Conservation (phyloP, 2,113 vertebrate species). For the Misgurnus mizolepis region DNA sequence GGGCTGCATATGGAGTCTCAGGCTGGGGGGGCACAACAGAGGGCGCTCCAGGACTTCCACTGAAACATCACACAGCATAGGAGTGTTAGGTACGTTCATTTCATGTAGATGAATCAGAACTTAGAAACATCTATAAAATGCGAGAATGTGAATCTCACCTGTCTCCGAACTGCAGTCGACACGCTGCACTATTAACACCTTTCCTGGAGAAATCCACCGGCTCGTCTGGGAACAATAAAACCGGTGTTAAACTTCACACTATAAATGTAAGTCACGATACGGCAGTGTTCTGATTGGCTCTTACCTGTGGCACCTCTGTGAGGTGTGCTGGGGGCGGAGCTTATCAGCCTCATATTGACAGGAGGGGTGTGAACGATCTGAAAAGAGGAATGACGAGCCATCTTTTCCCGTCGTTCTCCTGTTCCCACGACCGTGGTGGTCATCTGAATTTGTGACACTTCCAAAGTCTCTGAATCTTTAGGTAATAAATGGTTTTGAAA, state of each 20-base stretch:
- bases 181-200: slow-evolving; percentile 67
- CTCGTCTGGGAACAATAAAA: slow-evolving; percentile 54
- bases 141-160: slow-evolving; percentile 70
- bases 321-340: slow-evolving; percentile 84
- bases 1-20: slow-evolving; percentile 68
- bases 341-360: slow-evolving; percentile 71
- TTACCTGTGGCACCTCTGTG: slow-evolving; percentile 71
- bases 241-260: slow-evolving; percentile 15
- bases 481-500: neutral
- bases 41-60: neutral
- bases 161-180: slow-evolving; percentile 77
- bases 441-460: neutral
- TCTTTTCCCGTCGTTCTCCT: slow-evolving; percentile 65
- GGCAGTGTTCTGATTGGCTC: neutral
- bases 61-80: slow-evolving; percentile 22
- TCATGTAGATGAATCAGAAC: too few relatives aligned
- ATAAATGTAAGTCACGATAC: neutral
- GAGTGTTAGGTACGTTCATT: too few relatives aligned
- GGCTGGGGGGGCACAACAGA: slow-evolving; percentile 54
- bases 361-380: slow-evolving; percentile 63
- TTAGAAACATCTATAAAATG: neutral
- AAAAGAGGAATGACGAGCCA: slow-evolving; percentile 78
- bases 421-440: slow-evolving; percentile 38
- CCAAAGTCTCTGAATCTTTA: slow-evolving; percentile 35
- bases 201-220: slow-evolving; percentile 76